Percentiles rank a stretch among this genome's conserved stretches.
Conservation (phyloP, 2,888 invertebrate genomes). For the Andricus quercusramuli region DNA sequence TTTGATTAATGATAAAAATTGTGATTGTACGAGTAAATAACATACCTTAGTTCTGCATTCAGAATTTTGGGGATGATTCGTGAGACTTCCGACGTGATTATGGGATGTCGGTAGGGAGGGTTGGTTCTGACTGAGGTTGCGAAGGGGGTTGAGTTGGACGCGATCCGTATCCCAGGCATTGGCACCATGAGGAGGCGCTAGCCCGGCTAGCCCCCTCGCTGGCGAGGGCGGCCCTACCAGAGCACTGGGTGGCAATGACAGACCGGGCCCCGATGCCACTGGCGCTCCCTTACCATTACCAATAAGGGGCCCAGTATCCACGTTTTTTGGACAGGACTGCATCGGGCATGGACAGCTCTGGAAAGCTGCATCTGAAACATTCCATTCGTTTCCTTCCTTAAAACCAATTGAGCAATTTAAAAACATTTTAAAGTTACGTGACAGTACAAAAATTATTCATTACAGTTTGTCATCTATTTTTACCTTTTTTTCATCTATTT, state of each 20-base stretch:
- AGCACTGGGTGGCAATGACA: conserved; percentile 79
- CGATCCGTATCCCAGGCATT: conserved; percentile 80
- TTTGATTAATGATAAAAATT: neutral
- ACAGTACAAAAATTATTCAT: too few relatives aligned
- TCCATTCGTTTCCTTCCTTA: neutral
- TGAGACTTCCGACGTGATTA: conserved; percentile 72
- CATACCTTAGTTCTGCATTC: conserved; percentile 72
- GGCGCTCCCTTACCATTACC: conserved; percentile 91
- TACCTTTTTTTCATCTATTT: too few relatives aligned
- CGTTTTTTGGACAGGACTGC: conserved; percentile 98
- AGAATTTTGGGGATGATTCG: conserved; percentile 65
- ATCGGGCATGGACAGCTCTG: conserved; percentile 92
- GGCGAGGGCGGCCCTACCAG: conserved; percentile 79
- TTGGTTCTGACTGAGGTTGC: conserved; percentile 70
- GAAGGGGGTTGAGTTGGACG: conserved; percentile 78
- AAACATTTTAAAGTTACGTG: too few relatives aligned
- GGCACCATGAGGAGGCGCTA: conserved; percentile 78
- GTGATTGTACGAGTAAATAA: neutral
- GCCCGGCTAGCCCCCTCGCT: conserved; percentile 80
- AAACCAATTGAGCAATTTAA: too few relatives aligned
- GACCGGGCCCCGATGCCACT: conserved; percentile 78
- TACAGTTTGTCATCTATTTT: too few relatives aligned
- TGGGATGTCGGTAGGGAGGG: conserved; percentile 70
- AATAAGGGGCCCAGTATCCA: conserved; percentile 98
- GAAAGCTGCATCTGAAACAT: conserved; percentile 80